Percentiles rank a stretch among this genome's conserved stretches.
Conservation (phyloP, 2,113 vertebrate species). For the Psammodynastes pulverulentus region DNA sequence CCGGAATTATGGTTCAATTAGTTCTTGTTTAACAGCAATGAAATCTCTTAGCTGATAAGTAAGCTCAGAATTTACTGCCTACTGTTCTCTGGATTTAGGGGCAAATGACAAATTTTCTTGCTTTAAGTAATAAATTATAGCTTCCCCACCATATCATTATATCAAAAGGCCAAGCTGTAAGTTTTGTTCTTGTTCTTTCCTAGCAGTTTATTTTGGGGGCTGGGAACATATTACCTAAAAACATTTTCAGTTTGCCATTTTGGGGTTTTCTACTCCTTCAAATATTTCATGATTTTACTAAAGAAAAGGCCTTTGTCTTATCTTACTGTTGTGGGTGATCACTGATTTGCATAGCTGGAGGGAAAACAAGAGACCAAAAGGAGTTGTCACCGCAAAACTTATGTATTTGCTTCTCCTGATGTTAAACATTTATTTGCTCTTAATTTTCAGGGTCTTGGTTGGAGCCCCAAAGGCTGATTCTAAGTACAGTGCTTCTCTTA, state of each 20-base stretch:
- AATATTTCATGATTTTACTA: conserved; percentile 18
- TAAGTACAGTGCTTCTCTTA: conserved; percentile 85
- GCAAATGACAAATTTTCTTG: background rate
- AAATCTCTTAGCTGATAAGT: background rate
- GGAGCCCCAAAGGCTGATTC: conserved; percentile 93
- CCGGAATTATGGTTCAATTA: background rate
- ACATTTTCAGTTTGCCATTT: background rate
- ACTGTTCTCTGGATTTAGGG: background rate
- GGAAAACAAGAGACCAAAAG: background rate
- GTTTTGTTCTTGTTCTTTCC: conserved; percentile 8
- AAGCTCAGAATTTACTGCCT: background rate
- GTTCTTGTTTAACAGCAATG: background rate
- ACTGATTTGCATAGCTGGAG: background rate
- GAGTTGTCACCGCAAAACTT: background rate
- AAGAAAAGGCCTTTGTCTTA: conserved; percentile 21
- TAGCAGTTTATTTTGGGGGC: background rate
- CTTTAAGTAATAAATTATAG: background rate
- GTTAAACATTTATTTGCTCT: conserved; percentile 51
- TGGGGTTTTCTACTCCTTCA: conserved; percentile 5
- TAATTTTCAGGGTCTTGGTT: conserved; percentile 85
- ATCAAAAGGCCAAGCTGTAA: background rate
- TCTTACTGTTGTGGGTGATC: background rate
- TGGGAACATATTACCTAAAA: background rate
- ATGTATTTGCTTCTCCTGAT: background rate
- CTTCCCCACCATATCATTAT: background rate